A percentile compares a stretch with the other conserved stretches of the same genome.
These are phyloP conservation scores for Bembecia ichneumoniformis DNA, from an alignment of 2,888 invertebrate species.

Conservation along the genomic window DNA sequence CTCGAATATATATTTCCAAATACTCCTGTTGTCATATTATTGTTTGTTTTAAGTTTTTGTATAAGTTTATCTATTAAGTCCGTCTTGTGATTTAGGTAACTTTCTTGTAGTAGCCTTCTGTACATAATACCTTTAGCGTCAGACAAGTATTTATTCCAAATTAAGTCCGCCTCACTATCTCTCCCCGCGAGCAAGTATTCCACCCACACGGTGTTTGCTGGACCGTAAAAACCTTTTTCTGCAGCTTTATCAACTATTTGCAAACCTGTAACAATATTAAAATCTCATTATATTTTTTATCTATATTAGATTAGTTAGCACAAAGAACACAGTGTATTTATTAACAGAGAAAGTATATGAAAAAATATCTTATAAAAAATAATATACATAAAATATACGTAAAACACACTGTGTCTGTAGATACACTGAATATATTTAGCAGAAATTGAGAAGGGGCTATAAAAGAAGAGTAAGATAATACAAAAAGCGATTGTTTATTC, in stretches of 20 bases:
- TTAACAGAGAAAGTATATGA: too few relatives aligned
- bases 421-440: too few relatives aligned
- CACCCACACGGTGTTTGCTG: slow-evolving; percentile 81
- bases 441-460: too few relatives aligned
- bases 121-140: slow-evolving; percentile 41
- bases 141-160: slow-evolving; percentile 75
- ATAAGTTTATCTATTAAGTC: slow-evolving; percentile 41
- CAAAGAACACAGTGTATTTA: too few relatives aligned
- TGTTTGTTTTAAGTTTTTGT: slow-evolving; percentile 30
- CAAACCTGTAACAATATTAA: slow-evolving; percentile 57
- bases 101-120: slow-evolving; percentile 52
- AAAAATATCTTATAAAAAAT: too few relatives aligned
- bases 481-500: too few relatives aligned
- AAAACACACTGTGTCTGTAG: too few relatives aligned
- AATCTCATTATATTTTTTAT: too few relatives aligned
- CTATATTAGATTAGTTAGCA: too few relatives aligned
- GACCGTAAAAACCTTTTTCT: slow-evolving; percentile 67
- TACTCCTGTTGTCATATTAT: slow-evolving; percentile 23
- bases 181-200: slow-evolving; percentile 74
- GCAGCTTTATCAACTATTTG: slow-evolving; percentile 75
- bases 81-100: slow-evolving; percentile 37
- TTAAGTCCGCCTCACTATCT: slow-evolving; percentile 70
- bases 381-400: too few relatives aligned
- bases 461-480: too few relatives aligned
- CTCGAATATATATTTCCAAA: slow-evolving; percentile 55